Evolutionary conservation across 2,113 vertebrate genomes (phyloP), one percentile per base, ranked within the genome.

Genomic region (Limanda limanda): DNA sequence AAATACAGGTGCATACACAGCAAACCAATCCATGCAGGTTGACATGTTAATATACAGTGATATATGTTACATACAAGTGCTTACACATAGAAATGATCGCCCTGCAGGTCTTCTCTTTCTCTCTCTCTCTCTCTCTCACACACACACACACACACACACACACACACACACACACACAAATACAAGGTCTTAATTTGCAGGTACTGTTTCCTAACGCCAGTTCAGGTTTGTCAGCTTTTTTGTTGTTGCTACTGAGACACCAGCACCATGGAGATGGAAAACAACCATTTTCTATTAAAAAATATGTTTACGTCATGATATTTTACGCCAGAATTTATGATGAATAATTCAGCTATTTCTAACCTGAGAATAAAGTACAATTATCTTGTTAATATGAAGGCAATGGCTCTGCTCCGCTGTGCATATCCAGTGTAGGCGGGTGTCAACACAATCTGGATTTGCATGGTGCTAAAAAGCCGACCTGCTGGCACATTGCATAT

Each of bases 181-280:
- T 20, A 52, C 31, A 76, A 37, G 42, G 20, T n/a, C n/a, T 67
- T 66, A 25, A 68, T 58, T 35, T 71, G 9, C 74, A 65, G 63
- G 37, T 25, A 52, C 55, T 66, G 42, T 40, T 52, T 82, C 71
- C 74, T 31, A 51, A 59, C 55, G 27, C 35, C 68, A 59, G 51
- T 87, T 87, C 81, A 81, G 83, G 88, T 88, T 87, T 75, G 71
- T 85, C 84, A 40, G 64, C 78, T 75, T 83, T 88, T 72, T 79
- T 7, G 31, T 7, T 54, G 72, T 83, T 83, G 56, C 47, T 31
- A 40, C 66, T 55, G 35, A 79, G 20, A 81, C 56, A 67, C 35
- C 68, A 42, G 42, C 61, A 68, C 71, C 66, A 13, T 60, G 27
- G 25, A 20, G 6, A 10, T 3, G 11, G 18, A 58, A 73, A 81